phyloP scores from a whole-genome alignment of 2,888 invertebrate species.

The Cyclophora punctaria region DNA sequence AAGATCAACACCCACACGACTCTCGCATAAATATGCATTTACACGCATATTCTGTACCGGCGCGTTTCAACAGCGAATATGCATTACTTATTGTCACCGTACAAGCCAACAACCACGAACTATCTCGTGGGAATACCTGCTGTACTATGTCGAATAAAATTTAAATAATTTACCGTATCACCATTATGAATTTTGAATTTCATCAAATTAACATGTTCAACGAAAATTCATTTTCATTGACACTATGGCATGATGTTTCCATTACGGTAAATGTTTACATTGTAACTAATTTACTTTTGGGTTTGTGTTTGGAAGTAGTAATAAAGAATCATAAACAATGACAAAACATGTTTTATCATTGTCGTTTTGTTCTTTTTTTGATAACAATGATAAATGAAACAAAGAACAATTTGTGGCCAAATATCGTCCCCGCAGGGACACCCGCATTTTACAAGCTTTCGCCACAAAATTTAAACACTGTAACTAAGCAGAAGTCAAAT shows the following conservation, averaged over 20 bases:
- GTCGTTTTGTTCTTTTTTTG: too few species aligned
- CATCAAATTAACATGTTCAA: too few species aligned
- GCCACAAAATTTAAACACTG: constrained; percentile 46
- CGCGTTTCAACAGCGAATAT: constrained; percentile 35
- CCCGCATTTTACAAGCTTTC: constrained; percentile 42
- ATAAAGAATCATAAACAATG: too few species aligned
- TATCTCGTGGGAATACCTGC: background rate
- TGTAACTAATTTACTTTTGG: too few species aligned
- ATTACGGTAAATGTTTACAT: background rate
- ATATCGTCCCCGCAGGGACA: constrained; percentile 32
- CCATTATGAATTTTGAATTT: too few species aligned
- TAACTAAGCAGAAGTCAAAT: constrained; percentile 46
- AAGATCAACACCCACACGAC: constrained; percentile 26
- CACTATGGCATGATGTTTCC: background rate
- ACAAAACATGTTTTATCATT: too few species aligned
- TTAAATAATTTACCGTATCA: background rate
- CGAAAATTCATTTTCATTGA: too few species aligned
- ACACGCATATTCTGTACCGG: constrained; percentile 31
- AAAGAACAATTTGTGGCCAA: constrained; percentile 25
- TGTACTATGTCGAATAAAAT: background rate
- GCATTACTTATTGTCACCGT: constrained; percentile 19
- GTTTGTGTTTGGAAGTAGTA: too few species aligned
- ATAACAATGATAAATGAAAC: constrained; percentile 11
- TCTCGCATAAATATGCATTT: constrained; percentile 50
- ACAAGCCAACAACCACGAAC: too few species aligned